phyloP scores from a whole-genome alignment of 2,888 invertebrate genomes.

The Leptopterna dolabrata region DNA sequence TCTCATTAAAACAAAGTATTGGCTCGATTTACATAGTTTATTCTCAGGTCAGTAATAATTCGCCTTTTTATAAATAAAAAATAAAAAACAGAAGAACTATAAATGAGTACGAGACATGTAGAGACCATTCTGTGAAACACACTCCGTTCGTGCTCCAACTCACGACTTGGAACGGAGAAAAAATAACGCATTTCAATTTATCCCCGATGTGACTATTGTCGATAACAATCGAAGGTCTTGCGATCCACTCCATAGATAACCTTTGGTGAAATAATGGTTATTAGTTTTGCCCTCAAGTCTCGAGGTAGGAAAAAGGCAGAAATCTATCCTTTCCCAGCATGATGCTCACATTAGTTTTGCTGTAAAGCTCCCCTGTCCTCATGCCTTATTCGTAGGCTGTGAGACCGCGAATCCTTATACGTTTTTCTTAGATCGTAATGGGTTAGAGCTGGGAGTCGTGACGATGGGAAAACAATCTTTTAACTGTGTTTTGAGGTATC shows the following conservation, averaged over 20 bases:
- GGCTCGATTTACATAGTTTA: not conserved
- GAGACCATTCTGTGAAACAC: not conserved
- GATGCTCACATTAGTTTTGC: not conserved
- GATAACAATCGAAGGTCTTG: slow-evolving; percentile 9
- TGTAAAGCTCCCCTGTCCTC: not conserved
- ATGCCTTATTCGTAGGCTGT: not conserved
- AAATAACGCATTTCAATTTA: not conserved
- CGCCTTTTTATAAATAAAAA: not conserved
- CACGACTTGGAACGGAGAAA: not conserved
- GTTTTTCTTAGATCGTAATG: not conserved
- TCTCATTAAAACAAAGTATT: not conserved
- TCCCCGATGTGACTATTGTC: not conserved
- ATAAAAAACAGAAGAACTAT: not conserved
- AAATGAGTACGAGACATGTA: not conserved
- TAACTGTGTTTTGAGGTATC: not conserved
- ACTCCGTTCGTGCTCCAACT: not conserved
- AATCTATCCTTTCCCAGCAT: slow-evolving; percentile 6
- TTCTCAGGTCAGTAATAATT: not conserved
- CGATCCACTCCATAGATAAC: slow-evolving; percentile 12
- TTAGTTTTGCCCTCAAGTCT: slow-evolving; percentile 4
- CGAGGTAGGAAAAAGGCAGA: not conserved
- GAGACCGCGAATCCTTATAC: not conserved
- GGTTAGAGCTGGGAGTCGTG: not conserved
- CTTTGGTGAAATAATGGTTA: slow-evolving; percentile 21
- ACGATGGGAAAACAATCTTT: not conserved